Evolutionary conservation across 2,797 vertebrate genomes (phyloP).

Genomic region (Limnodromus scolopaceus): DNA sequence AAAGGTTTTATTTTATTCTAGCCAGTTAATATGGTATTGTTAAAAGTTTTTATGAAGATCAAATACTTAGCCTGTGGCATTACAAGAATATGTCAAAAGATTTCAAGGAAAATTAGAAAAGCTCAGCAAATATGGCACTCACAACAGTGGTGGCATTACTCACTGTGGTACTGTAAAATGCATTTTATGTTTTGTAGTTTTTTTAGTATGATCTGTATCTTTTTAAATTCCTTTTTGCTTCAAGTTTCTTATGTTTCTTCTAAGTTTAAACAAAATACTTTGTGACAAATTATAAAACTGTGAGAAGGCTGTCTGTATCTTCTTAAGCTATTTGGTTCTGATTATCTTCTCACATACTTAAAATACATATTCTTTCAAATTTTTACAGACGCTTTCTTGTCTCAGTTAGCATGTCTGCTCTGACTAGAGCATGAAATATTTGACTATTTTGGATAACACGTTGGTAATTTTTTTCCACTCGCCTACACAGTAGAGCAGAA

Average conservation of each 20-base stretch:
- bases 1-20: background rate
- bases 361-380: background rate
- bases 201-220: background rate
- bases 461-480: background rate
- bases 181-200: background rate
- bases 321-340: background rate
- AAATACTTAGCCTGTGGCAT: slow-evolving; percentile 16
- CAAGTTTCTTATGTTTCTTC: background rate
- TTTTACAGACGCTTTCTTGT: background rate
- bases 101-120: slow-evolving; percentile 14
- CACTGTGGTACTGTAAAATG: background rate
- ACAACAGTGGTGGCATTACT: background rate
- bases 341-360: background rate
- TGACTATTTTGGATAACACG: background rate
- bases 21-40: background rate
- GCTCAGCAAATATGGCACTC: background rate
- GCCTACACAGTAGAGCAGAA: background rate
- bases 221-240: background rate
- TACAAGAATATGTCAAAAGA: background rate
- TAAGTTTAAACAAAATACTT: background rate
- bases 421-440: background rate
- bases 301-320: background rate
- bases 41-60: slow-evolving; percentile 16
- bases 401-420: background rate
- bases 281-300: background rate